phyloP scores from a whole-genome alignment of 92 coral and sea anemone species.

The Paragorgia papillata region DNA sequence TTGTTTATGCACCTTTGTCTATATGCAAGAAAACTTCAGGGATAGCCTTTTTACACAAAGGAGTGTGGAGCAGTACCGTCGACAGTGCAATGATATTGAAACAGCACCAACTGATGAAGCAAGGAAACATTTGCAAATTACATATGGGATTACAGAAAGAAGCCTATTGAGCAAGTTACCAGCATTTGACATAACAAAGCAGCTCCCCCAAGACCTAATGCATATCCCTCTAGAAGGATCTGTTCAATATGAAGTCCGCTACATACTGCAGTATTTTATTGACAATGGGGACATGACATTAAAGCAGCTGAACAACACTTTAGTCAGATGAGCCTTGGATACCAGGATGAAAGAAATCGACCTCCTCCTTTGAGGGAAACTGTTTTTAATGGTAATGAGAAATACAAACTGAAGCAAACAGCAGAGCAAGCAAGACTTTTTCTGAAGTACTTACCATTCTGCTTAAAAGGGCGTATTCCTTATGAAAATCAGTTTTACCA shows the following conservation, averaged over 20 bases:
- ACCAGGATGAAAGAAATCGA: no score
- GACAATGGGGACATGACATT: neutral
- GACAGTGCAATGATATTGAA: constrained; percentile 9
- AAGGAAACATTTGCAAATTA: constrained; percentile 4
- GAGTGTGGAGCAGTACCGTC: neutral
- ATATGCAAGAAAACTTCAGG: constrained; percentile 24
- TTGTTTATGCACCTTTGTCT: constrained; percentile 8
- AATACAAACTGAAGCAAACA: no score
- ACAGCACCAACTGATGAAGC: neutral
- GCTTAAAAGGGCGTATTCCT: no score
- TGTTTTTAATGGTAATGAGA: no score
- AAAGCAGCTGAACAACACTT: neutral
- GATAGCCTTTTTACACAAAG: constrained; percentile 7
- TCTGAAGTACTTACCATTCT: no score
- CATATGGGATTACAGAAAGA: neutral
- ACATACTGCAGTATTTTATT: constrained; percentile 21
- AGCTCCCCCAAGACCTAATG: constrained; percentile 27
- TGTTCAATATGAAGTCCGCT: constrained; percentile 27
- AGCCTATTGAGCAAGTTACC: constrained; percentile 12
- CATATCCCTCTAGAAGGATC: constrained; percentile 17
- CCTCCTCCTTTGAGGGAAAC: no score
- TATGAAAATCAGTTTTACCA: no score
- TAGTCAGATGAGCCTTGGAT: neutral
- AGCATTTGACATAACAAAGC: constrained; percentile 24
- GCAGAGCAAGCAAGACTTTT: no score